phyloP scores from a whole-genome alignment of 2,888 invertebrate genomes.

The Heteromyza rotundicornis region DNA sequence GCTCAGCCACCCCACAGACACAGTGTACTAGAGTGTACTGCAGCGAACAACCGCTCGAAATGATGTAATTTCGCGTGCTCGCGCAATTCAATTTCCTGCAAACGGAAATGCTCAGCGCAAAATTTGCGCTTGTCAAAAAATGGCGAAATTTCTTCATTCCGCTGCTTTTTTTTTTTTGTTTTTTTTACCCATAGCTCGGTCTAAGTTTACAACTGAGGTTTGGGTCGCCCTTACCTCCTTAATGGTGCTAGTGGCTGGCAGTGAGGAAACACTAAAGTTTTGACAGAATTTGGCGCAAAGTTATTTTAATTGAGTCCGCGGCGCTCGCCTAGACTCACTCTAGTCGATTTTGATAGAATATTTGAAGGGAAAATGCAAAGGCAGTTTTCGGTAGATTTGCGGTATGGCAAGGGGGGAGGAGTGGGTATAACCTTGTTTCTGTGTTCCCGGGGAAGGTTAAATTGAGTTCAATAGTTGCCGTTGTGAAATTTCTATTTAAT shows the following conservation, averaged over 20 bases:
- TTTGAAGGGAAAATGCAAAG: constrained; percentile 8
- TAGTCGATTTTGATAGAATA: constrained; percentile 7
- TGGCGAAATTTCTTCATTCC: background rate
- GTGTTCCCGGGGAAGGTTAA: constrained; percentile 17
- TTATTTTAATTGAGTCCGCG: constrained; percentile 35
- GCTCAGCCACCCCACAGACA: background rate
- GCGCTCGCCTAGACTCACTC: no score
- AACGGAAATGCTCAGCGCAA: constrained; percentile 51
- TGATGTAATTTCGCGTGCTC: constrained; percentile 59
- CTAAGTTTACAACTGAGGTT: no score
- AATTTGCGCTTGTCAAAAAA: constrained; percentile 39
- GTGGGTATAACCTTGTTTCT: no score
- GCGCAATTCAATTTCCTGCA: constrained; percentile 59
- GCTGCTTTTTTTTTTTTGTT: background rate
- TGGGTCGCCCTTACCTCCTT: no score
- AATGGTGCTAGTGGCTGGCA: no score
- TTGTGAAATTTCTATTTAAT: no score
- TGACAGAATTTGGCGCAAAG: constrained; percentile 27
- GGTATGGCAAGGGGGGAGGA: constrained; percentile 4
- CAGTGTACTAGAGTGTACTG: no score
- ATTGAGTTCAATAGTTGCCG: constrained; percentile 18
- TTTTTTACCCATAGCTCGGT: background rate
- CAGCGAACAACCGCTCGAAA: constrained; percentile 38
- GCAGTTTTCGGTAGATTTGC: constrained; percentile 18
- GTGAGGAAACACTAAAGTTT: constrained; percentile 1